Conservation (phyloP, 2,888 invertebrate species). For the Tenthredo distinguenda region DNA sequence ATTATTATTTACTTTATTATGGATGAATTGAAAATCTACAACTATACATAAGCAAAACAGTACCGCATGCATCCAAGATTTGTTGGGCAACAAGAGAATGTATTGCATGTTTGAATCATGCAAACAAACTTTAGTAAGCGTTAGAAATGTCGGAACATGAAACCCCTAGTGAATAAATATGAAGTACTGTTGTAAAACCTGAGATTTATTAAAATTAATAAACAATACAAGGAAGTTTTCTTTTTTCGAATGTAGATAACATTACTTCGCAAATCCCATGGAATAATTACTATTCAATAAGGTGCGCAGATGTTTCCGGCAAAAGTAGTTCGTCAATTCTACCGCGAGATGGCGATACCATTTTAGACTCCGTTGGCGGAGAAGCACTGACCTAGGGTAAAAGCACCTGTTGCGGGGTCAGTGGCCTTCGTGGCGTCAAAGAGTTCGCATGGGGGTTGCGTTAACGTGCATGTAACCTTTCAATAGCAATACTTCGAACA, state of each 20-base stretch:
- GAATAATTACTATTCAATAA: too few relatives aligned
- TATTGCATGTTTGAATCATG: neutral
- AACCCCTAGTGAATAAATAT: constrained; percentile 18
- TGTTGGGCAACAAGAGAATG: neutral
- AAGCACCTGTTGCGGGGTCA: too few relatives aligned
- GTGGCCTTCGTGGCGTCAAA: too few relatives aligned
- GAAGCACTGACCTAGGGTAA: too few relatives aligned
- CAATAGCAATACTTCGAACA: too few relatives aligned
- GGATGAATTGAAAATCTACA: constrained; percentile 53
- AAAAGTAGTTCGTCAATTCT: too few relatives aligned
- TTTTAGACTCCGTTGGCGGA: too few relatives aligned
- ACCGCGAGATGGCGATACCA: too few relatives aligned
- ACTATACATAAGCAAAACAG: constrained; percentile 20
- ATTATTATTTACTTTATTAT: constrained; percentile 51
- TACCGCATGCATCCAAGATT: constrained; percentile 35
- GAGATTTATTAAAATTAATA: constrained; percentile 24
- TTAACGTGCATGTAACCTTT: too few relatives aligned
- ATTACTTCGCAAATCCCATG: constrained; percentile 1
- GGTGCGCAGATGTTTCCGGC: too few relatives aligned
- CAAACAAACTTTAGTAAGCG: neutral
- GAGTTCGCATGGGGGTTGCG: too few relatives aligned
- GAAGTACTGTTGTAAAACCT: constrained; percentile 17
- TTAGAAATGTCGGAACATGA: constrained; percentile 11
- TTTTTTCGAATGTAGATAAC: neutral
- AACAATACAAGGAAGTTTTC: constrained; percentile 22